phyloP scores from a whole-genome alignment of 2,797 vertebrate species.

The Pantherophis vulpinus region DNA sequence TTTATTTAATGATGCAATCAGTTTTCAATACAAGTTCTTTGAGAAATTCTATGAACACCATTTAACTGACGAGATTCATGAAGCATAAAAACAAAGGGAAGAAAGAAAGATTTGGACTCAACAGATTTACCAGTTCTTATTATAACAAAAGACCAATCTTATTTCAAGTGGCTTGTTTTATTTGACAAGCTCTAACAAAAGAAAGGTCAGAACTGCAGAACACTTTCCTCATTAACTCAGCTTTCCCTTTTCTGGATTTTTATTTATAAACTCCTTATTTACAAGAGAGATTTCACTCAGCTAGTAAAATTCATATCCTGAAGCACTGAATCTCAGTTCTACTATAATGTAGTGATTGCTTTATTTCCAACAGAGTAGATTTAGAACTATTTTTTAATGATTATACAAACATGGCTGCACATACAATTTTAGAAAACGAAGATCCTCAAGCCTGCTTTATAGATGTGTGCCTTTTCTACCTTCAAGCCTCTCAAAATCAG shows the following conservation, averaged over 20 bases:
- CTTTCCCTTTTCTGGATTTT: constrained; percentile 20
- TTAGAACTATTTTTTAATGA: not conserved
- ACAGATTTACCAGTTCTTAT: not conserved
- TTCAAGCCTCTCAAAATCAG: not conserved
- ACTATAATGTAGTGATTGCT: not conserved
- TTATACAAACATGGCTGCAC: not conserved
- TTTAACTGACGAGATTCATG: not conserved
- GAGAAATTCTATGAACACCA: not conserved
- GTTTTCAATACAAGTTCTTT: not conserved
- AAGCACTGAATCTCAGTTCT: not conserved
- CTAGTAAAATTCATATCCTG: constrained; percentile 25
- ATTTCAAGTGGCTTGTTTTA: constrained; percentile 5
- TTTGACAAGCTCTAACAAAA: constrained; percentile 24
- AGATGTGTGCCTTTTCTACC: not conserved
- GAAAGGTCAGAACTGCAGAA: constrained; percentile 5
- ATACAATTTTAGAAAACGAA: not conserved
- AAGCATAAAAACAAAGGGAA: not conserved
- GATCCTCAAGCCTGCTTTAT: not conserved
- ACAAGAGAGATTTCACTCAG: constrained; percentile 25
- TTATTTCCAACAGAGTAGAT: not conserved
- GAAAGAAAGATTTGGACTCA: not conserved
- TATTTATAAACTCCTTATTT: constrained; percentile 20
- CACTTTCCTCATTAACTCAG: constrained; percentile 1
- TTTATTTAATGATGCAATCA: not conserved
- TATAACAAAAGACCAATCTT: not conserved